Evolutionary conservation across 2,888 invertebrate species (phyloP).

Genomic region (Tromatobia lineatoria): DNA sequence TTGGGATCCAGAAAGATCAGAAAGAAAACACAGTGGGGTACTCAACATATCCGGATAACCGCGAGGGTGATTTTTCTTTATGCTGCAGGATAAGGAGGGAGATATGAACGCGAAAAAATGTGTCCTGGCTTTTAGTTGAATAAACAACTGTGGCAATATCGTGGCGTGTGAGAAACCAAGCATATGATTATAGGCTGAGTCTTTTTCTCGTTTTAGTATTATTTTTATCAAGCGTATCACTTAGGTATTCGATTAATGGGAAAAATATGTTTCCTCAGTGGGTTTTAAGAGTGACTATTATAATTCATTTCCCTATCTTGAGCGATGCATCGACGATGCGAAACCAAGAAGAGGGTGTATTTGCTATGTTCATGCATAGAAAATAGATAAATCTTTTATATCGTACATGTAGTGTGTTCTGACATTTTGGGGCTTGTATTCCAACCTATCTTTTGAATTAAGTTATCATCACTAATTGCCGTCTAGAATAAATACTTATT

Average conservation of each 20-base stretch:
- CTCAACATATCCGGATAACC: conserved; percentile 57
- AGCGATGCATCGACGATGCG: too few relatives aligned
- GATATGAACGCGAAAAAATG: conserved; percentile 38
- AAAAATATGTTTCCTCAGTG: not conserved
- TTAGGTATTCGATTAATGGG: not conserved
- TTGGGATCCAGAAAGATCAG: conserved; percentile 26
- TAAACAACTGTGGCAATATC: conserved; percentile 75
- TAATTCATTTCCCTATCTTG: conserved; percentile 4
- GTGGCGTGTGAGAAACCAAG: conserved; percentile 63
- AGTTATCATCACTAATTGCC: too few relatives aligned
- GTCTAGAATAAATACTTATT: too few relatives aligned
- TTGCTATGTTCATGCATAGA: not conserved
- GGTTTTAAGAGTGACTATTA: not conserved
- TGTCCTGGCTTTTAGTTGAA: conserved; percentile 78
- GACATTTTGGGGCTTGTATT: too few relatives aligned
- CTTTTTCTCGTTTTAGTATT: conserved; percentile 3
- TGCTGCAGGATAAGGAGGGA: conserved; percentile 36
- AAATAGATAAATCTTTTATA: not conserved
- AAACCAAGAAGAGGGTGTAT: not conserved
- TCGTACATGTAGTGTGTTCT: not conserved
- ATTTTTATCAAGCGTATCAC: not conserved
- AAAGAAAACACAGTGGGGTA: conserved; percentile 68
- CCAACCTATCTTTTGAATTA: too few relatives aligned
- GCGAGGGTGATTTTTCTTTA: conserved; percentile 33
- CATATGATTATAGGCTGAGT: conserved; percentile 59